Conservation (phyloP, 2,888 invertebrate genomes). For the Dugesia japonica region DNA sequence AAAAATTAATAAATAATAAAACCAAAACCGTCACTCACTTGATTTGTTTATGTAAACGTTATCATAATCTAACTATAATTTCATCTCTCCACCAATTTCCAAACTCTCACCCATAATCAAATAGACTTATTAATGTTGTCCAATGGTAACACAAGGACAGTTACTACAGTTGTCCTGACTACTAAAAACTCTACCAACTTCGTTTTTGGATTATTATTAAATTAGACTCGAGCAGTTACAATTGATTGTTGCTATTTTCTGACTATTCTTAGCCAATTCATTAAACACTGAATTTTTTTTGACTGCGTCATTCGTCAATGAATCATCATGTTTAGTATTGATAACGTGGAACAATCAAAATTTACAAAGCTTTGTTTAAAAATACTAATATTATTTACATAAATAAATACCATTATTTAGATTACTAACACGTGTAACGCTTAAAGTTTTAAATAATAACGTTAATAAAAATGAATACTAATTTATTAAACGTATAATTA, state of each 20-base stretch:
- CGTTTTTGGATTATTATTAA: constrained; percentile 2
- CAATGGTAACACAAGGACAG: not conserved
- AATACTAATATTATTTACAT: no score
- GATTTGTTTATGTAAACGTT: not conserved
- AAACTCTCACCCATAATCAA: constrained; percentile 15
- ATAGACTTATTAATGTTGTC: not conserved
- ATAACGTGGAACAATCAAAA: no score
- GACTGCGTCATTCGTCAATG: no score
- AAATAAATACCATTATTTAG: no score
- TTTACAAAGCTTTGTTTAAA: no score
- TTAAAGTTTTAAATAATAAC: no score
- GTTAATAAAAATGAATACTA: no score
- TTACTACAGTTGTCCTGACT: not conserved
- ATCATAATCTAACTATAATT: constrained; percentile 6
- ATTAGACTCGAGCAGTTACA: not conserved
- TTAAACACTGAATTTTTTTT: no score
- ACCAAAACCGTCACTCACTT: constrained; percentile 11
- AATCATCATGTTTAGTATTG: no score
- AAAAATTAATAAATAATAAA: not conserved
- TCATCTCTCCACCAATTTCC: not conserved
- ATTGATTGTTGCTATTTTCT: constrained; percentile 3
- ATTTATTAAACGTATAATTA: no score
- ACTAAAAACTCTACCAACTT: not conserved
- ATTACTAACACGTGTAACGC: no score
- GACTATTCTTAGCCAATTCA: no score